A percentile compares a stretch with the other conserved stretches of the same genome.
These are phyloP conservation scores for Xestia ashworthii DNA, from an alignment of 2,888 invertebrate genomes.

Conservation along the genomic window DNA sequence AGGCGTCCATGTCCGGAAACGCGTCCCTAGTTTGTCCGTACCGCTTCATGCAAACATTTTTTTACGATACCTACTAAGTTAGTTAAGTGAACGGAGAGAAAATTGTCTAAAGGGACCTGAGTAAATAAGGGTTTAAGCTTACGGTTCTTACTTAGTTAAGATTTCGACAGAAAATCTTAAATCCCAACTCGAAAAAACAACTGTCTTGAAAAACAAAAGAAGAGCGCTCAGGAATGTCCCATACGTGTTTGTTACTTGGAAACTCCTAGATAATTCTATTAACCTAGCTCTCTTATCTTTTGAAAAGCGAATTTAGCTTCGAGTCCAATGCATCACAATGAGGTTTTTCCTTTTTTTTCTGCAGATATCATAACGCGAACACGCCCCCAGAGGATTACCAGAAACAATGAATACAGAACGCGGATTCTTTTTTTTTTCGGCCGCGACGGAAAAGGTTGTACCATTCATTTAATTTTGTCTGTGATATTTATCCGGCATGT, in stretches of 20 bases:
- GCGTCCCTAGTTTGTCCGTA: neutral
- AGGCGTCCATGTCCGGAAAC: neutral
- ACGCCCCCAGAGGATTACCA: conserved; percentile 67
- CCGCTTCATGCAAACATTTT: neutral
- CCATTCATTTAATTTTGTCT: conserved; percentile 64
- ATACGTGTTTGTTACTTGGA: conserved; percentile 23
- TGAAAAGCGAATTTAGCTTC: conserved; percentile 45
- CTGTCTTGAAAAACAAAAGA: conserved; percentile 12
- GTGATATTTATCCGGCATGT: conserved; percentile 63
- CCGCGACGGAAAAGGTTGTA: conserved; percentile 27
- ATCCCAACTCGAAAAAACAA: neutral
- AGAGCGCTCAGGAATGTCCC: conserved; percentile 7
- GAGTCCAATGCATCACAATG: conserved; percentile 74
- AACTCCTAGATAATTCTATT: conserved; percentile 60
- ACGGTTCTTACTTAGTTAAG: neutral
- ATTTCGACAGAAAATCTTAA: conserved; percentile 24
- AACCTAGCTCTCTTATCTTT: conserved; percentile 56
- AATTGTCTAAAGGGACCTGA: neutral
- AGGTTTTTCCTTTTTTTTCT: conserved; percentile 67
- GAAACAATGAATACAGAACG: conserved; percentile 76
- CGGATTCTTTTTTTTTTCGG: conserved; percentile 62
- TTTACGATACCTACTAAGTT: neutral
- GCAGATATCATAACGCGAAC: conserved; percentile 70
- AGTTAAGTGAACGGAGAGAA: neutral
- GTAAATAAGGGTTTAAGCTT: conserved; percentile 11